Evolutionary conservation across 53 echinoderm and acorn worm genomes (phyloP), one percentile per base, ranked within the genome.

Genomic region (Temnopleurus reevesii): DNA sequence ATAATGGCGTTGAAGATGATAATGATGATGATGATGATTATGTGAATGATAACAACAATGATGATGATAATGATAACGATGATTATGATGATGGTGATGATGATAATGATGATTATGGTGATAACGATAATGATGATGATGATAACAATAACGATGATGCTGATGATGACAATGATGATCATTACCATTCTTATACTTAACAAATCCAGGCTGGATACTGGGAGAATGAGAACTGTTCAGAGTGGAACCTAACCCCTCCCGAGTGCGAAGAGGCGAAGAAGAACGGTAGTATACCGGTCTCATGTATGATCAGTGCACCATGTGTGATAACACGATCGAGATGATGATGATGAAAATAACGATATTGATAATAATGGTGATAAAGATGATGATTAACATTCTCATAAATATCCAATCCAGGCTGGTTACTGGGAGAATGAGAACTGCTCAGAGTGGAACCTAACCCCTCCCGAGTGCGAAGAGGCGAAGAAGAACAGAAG

Each of bases 221-320:
- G 56, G 55, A 88, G 8, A 25, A 44, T 44, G 89, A 85, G 25
- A 91, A 94, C 89, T 96, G 96, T 53, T 91, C 82, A 28, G 66
- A 46, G 53, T 96, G 96, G 96, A 85, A 92, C 45, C 23, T 94
- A 45, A 81, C 88, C 5, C 44, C 59, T 5, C 56, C 34, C 4
- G 84, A 89, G 31, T 95, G 96, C 61, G 54, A 63, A 19, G 86
- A 92, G 57, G 84, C 90, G 33, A 96, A 96, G 92, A 91, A 85
- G 43, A 93, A 94, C 65, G 55, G 91, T n/a, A 91, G 94, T 15
- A 94, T 96, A 17, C 96, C 96, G 0, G 12, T 46, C 34, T 60
- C 21, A 45, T 60, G 6, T 87, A 87, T 35, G 71, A 66, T 35
- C 46, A 87, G 31, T 87, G 88, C 88, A 46, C 5, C 46, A 87